Conservation (phyloP, 2,888 invertebrate species). For the Drosophila robusta region DNA sequence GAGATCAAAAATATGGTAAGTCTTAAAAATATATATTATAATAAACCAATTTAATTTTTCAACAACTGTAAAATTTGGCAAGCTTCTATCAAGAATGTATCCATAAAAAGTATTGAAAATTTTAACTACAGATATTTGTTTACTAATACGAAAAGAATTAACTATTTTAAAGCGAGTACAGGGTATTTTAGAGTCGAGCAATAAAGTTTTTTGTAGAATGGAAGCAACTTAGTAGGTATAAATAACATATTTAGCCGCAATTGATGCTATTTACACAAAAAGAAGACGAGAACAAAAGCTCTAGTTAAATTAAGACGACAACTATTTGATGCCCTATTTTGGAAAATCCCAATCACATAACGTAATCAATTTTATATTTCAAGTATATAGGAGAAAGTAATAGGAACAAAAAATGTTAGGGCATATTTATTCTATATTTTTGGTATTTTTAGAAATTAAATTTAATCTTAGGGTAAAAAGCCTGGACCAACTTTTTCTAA, state of each 20-base stretch:
- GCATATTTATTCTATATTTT: too few relatives aligned
- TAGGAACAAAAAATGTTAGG: too few relatives aligned
- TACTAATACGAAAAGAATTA: too few relatives aligned
- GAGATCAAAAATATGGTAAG: background rate
- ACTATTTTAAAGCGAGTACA: background rate
- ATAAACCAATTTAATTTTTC: too few relatives aligned
- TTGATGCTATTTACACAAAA: slow-evolving; percentile 2
- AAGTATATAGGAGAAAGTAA: too few relatives aligned
- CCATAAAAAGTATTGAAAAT: too few relatives aligned
- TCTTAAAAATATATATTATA: background rate
- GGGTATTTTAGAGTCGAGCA: background rate
- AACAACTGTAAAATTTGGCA: too few relatives aligned
- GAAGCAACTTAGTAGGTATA: slow-evolving; percentile 15
- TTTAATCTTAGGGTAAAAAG: background rate
- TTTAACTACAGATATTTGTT: too few relatives aligned
- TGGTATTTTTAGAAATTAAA: too few relatives aligned
- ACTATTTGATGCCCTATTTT: background rate
- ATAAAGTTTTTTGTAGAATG: background rate
- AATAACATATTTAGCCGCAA: slow-evolving; percentile 7
- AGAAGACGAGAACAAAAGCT: background rate
- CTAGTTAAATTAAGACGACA: slow-evolving; percentile 1
- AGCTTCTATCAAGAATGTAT: too few relatives aligned
- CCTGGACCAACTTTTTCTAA: background rate
- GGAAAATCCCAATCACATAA: background rate
- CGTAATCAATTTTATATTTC: too few relatives aligned